Evolutionary conservation across 2,888 invertebrate species (phyloP).

Genomic region (Himalopsyche tibetana): DNA sequence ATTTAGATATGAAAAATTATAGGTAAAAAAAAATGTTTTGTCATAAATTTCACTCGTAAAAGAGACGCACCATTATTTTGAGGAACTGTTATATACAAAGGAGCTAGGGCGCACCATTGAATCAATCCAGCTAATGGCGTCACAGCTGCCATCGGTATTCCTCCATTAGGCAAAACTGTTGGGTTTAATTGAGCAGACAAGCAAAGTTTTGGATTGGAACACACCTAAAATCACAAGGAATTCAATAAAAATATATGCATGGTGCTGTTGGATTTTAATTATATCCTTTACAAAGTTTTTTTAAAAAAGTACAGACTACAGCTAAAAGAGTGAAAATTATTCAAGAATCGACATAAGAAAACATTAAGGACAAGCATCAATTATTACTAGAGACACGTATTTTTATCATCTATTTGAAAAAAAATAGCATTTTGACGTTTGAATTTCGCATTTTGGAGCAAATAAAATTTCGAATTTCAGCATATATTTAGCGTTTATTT

Average conservation of each 20-base stretch:
- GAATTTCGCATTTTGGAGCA: too few relatives aligned
- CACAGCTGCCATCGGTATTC: slow-evolving; percentile 89
- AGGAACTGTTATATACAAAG: slow-evolving; percentile 73
- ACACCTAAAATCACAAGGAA: slow-evolving; percentile 72
- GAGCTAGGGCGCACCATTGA: slow-evolving; percentile 85
- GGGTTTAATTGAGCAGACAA: slow-evolving; percentile 82
- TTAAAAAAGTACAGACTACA: too few relatives aligned
- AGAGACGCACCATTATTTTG: slow-evolving; percentile 66
- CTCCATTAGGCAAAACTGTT: slow-evolving; percentile 84
- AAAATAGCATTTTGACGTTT: too few relatives aligned
- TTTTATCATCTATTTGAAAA: too few relatives aligned
- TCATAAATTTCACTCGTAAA: not conserved
- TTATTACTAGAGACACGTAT: too few relatives aligned
- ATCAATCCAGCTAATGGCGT: slow-evolving; percentile 89
- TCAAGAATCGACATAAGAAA: too few relatives aligned
- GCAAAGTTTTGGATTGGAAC: slow-evolving; percentile 81
- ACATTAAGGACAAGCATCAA: too few relatives aligned
- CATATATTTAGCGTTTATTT: too few relatives aligned
- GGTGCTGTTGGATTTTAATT: too few relatives aligned
- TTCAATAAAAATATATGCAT: not conserved
- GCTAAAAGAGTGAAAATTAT: too few relatives aligned
- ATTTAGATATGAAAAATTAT: not conserved
- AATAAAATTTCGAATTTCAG: too few relatives aligned
- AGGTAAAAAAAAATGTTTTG: not conserved
- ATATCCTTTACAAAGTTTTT: too few relatives aligned